A percentile compares a stretch with the other conserved stretches of the same genome.
Conservation (phyloP, 1,140 invertebrate genomes). For the Papilio polytes region DNA sequence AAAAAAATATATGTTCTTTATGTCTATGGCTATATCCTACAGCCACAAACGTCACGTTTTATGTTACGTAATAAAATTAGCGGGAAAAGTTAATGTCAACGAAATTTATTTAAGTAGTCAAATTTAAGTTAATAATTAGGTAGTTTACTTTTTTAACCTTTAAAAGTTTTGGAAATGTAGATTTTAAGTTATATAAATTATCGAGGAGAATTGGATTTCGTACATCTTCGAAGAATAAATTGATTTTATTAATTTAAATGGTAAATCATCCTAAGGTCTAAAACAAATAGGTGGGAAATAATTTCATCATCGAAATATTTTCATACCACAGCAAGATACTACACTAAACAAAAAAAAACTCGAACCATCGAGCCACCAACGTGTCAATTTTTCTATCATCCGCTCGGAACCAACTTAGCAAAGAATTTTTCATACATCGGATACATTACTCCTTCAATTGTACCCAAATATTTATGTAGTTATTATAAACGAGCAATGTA, state of each 20-base stretch:
- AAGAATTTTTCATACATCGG: slow-evolving; percentile 16
- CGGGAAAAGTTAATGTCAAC: not conserved
- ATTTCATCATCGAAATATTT: slow-evolving; percentile 38
- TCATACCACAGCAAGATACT: slow-evolving; percentile 11
- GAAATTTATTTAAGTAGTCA: not conserved
- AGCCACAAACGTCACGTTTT: not conserved
- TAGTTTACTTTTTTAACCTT: not conserved
- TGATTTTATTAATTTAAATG: slow-evolving; percentile 4
- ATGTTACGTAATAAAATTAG: slow-evolving; percentile 5
- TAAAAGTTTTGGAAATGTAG: not conserved
- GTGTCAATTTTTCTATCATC: slow-evolving; percentile 23
- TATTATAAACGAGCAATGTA: slow-evolving; percentile 52
- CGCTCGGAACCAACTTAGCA: slow-evolving; percentile 23
- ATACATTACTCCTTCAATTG: slow-evolving; percentile 44
- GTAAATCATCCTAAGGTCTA: not conserved
- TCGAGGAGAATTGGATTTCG: not conserved
- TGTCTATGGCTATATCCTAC: not conserved
- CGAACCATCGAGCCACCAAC: slow-evolving; percentile 22
- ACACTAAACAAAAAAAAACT: slow-evolving; percentile 32
- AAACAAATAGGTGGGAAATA: slow-evolving; percentile 37
- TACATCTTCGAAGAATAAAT: too few species aligned
- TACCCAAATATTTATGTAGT: not conserved
- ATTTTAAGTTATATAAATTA: not conserved
- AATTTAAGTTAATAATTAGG: too few species aligned
- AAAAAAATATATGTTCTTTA: not conserved